Evolutionary conservation across 2,113 vertebrate genomes (phyloP).

Genomic region (Sebastes schlegelii): DNA sequence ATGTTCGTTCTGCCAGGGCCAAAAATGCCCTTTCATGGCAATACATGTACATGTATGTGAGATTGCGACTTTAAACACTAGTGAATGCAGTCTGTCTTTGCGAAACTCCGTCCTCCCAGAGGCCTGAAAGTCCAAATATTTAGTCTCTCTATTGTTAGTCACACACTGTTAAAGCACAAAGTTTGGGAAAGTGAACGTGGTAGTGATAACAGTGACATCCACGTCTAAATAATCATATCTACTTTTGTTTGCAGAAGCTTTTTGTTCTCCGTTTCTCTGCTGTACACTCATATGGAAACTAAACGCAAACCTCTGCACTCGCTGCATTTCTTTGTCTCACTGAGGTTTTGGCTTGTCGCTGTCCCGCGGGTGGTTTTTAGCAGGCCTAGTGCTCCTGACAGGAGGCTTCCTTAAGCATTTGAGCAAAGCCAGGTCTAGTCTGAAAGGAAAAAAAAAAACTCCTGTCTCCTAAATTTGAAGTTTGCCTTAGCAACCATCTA

Average conservation of each 20-base stretch:
- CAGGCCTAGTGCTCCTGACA: slow-evolving; percentile 44
- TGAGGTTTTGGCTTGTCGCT: slow-evolving; percentile 48
- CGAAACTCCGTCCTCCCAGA: slow-evolving; percentile 36
- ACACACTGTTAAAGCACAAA: slow-evolving; percentile 37
- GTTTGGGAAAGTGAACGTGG: slow-evolving; percentile 46
- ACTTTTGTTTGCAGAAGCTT: slow-evolving; percentile 35
- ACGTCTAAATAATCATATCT: background rate
- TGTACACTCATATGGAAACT: slow-evolving; percentile 9
- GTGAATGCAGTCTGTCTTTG: slow-evolving; percentile 45
- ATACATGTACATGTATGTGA: slow-evolving; percentile 24
- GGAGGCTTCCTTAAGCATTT: slow-evolving; percentile 44
- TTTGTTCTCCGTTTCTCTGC: background rate
- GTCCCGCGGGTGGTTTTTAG: slow-evolving; percentile 37
- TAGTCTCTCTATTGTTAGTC: slow-evolving; percentile 70
- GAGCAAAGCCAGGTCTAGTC: slow-evolving; percentile 68
- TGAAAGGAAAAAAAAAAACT: slow-evolving; percentile 14
- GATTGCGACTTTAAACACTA: slow-evolving; percentile 54
- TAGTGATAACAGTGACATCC: slow-evolving; percentile 32
- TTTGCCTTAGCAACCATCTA: slow-evolving; percentile 75
- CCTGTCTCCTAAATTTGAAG: slow-evolving; percentile 46
- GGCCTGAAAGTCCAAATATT: slow-evolving; percentile 76
- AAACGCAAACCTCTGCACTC: background rate
- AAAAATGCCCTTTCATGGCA: slow-evolving; percentile 63
- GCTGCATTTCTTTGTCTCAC: slow-evolving; percentile 19
- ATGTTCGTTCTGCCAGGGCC: slow-evolving; percentile 22